Conservation (phyloP, 2,113 vertebrate species). For the Peucedramus taeniatus region DNA sequence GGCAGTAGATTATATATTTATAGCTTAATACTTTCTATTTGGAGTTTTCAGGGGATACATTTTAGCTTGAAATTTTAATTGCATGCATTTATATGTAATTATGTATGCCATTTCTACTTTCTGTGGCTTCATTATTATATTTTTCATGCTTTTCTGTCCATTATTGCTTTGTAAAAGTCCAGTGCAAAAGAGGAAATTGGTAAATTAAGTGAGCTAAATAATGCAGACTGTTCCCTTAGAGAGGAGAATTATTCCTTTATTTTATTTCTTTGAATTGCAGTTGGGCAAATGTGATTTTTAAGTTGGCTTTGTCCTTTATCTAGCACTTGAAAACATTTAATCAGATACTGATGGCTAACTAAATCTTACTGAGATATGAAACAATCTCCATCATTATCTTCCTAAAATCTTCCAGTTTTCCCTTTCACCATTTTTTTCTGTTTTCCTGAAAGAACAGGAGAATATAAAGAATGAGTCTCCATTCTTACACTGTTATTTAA, state of each 20-base stretch:
- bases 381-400: not conserved
- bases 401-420: not conserved
- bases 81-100: not conserved
- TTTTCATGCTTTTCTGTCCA: not conserved
- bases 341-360: not conserved
- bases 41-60: not conserved
- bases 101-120: not conserved
- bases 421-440: not conserved
- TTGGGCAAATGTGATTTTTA: conserved; percentile 7
- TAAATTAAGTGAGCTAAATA: not conserved
- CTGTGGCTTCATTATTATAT: not conserved
- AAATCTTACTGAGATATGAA: not conserved
- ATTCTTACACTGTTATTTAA: not conserved
- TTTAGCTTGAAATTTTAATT: conserved; percentile 36
- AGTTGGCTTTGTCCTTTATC: not conserved
- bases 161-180: not conserved
- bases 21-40: not conserved
- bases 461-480: not conserved
- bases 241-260: conserved; percentile 15
- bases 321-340: not conserved
- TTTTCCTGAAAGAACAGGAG: not conserved
- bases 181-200: not conserved
- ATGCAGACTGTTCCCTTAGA: not conserved
- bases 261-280: conserved; percentile 33
- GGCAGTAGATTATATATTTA: not conserved